Conservation (phyloP, 1,140 invertebrate genomes). For the Caligus rogercresseyi region DNA sequence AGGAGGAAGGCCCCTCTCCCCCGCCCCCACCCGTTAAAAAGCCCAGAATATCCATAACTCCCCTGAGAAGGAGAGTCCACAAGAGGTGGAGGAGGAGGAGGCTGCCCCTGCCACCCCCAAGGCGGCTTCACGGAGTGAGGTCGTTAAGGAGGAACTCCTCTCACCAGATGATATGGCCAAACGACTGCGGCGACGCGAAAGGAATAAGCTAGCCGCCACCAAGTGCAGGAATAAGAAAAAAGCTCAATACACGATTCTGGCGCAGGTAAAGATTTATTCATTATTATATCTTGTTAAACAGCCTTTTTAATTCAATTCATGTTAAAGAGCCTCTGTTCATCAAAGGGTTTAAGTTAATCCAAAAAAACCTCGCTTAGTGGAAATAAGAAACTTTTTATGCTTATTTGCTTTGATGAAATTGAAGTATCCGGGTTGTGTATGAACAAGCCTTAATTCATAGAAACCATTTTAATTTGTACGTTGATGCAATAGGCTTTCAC, state of each 20-base stretch:
- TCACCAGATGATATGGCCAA: slow-evolving; percentile 62
- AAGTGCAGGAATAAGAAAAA: slow-evolving; percentile 87
- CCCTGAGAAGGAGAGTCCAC: neutral
- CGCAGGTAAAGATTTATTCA: neutral
- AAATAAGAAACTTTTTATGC: too few relatives aligned
- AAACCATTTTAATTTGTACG: too few relatives aligned
- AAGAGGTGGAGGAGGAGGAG: too few relatives aligned
- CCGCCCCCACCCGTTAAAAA: slow-evolving; percentile 12
- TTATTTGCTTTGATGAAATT: too few relatives aligned
- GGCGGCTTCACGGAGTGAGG: neutral
- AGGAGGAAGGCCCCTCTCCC: slow-evolving; percentile 29
- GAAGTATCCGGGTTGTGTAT: too few relatives aligned
- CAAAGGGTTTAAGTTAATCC: too few relatives aligned
- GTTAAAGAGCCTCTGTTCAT: too few relatives aligned
- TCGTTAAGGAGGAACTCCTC: slow-evolving; percentile 22
- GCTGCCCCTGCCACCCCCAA: slow-evolving; percentile 21
- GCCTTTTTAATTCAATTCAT: too few relatives aligned
- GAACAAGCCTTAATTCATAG: too few relatives aligned
- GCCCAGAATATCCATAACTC: neutral
- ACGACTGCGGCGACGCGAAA: slow-evolving; percentile 55
- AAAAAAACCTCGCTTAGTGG: too few relatives aligned
- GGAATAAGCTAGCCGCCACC: slow-evolving; percentile 86
- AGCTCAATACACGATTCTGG: slow-evolving; percentile 59
- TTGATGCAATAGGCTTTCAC: too few relatives aligned
- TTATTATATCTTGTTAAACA: too few relatives aligned